phyloP scores from a whole-genome alignment of 2,888 invertebrate species.

The Drosophila lutescens region DNA sequence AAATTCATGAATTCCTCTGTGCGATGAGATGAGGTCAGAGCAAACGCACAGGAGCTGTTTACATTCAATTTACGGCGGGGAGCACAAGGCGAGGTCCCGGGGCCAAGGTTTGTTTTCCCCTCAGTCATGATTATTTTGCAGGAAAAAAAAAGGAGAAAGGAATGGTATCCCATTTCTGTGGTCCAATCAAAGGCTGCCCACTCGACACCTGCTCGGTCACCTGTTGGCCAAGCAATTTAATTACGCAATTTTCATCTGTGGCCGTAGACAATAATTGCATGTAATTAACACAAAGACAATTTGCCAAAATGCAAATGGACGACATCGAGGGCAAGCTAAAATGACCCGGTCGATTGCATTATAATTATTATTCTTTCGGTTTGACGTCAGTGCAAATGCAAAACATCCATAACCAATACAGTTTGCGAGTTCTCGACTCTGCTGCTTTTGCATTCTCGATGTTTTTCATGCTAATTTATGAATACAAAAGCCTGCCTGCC shows the following conservation, averaged over 20 bases:
- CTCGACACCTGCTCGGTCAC: constrained; percentile 1
- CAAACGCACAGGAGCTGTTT: constrained; percentile 49
- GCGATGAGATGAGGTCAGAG: constrained; percentile 5
- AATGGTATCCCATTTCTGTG: constrained; percentile 6
- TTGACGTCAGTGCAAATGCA: constrained; percentile 43
- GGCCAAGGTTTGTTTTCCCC: constrained; percentile 30
- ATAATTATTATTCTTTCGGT: constrained; percentile 5
- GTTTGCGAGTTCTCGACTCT: not conserved
- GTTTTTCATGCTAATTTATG: constrained; percentile 37
- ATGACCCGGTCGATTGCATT: not conserved
- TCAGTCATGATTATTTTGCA: constrained; percentile 37
- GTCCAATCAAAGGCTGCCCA: constrained; percentile 35
- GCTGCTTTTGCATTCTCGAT: constrained; percentile 34
- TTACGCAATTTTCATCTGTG: constrained; percentile 39
- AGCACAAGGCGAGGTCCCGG: not conserved
- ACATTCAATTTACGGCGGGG: constrained; percentile 67
- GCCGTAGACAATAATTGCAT: constrained; percentile 40
- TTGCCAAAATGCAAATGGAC: constrained; percentile 22
- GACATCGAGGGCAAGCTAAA: not conserved
- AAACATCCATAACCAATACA: constrained; percentile 5
- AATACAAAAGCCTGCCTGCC: constrained; percentile 16
- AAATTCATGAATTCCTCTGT: constrained; percentile 70
- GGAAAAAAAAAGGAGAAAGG: not conserved
- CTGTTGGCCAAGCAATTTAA: constrained; percentile 42
- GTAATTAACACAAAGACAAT: constrained; percentile 25